Base-by-base conservation (phyloP, 2,113 vertebrate genomes). In the Oryzias celebensis region DNA sequence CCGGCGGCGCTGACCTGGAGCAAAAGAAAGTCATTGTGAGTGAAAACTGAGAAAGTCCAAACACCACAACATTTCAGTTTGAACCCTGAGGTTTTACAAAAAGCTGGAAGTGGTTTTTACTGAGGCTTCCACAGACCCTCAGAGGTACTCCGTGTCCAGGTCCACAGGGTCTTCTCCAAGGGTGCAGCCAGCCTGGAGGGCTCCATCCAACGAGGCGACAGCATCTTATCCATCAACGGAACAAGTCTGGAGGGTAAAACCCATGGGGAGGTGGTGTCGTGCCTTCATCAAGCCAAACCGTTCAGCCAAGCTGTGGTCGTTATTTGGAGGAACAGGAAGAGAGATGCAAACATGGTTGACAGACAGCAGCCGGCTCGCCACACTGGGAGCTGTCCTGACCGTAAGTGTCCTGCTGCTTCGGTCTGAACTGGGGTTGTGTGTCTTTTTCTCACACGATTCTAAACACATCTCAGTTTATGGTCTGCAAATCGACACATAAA, bases 121-220 rank as follows among this genome's bases (percentile, higher is more conserved):
- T 28, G 26, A 28, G 5, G 26, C 26, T 28, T 10, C 31, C 8
- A 12, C 36, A 36, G 36, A 8, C 10, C 36, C 10, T 36, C 10
- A 12, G 36, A 36, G 8, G 7, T 12, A 3, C 23, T 74, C 45
- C 63, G 60, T 78, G 24, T 31, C 1, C 76, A 98, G 97, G 93
- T 98, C 45, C 96, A 98, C 83, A 93, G 95, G 59, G 94, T 98
- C 49, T 98, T 98, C 88, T 89, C 89, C 63, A 95, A 93, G 85
- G 96, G 96, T 46, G 90, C 89, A 5, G 94, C 95, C 20, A 91
- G 91, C 68, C 87, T 92, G 54, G 95, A 97, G 87, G 94, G 95
- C 28, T 94, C 93, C 24, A 87, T 98, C 74, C 91, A 88, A 81
- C 90, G 83, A 52, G 95, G 96, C 41, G 96, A 98, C 82, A 52